These are phyloP conservation scores for Acrocephalus kingi DNA, from an alignment of 2,113 vertebrate species.

Conservation along the genomic window DNA sequence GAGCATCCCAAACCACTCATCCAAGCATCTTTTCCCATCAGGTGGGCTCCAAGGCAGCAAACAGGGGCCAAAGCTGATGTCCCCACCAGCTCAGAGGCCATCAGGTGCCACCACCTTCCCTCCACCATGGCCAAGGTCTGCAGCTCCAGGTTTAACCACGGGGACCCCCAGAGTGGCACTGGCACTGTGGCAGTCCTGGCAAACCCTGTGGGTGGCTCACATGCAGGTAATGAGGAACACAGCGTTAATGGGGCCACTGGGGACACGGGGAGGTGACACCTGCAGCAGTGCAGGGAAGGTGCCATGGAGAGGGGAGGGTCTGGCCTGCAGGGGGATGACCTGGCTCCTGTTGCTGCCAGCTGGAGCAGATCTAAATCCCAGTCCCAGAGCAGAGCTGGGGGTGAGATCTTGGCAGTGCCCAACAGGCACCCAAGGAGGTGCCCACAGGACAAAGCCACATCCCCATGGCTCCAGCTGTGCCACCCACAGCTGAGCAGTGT, in stretches of 20 bases:
- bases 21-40: background rate
- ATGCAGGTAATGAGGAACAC: background rate
- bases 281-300: fast-evolving
- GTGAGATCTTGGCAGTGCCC: background rate
- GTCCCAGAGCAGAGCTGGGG: background rate
- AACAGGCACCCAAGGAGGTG: background rate
- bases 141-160: background rate
- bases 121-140: background rate
- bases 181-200: background rate
- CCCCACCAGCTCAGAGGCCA: background rate
- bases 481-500: fast-evolving
- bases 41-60: background rate
- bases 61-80: background rate
- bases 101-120: fast-evolving
- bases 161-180: background rate
- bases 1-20: background rate
- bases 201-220: background rate
- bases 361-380: background rate
- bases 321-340: background rate
- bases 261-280: background rate
- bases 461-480: background rate
- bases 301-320: background rate
- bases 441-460: background rate
- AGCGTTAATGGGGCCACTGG: background rate
- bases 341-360: background rate